Evolutionary conservation across 2,113 vertebrate species (phyloP), one percentile per base, ranked within the genome.

Genomic region (Phylloscopus whistleri): DNA sequence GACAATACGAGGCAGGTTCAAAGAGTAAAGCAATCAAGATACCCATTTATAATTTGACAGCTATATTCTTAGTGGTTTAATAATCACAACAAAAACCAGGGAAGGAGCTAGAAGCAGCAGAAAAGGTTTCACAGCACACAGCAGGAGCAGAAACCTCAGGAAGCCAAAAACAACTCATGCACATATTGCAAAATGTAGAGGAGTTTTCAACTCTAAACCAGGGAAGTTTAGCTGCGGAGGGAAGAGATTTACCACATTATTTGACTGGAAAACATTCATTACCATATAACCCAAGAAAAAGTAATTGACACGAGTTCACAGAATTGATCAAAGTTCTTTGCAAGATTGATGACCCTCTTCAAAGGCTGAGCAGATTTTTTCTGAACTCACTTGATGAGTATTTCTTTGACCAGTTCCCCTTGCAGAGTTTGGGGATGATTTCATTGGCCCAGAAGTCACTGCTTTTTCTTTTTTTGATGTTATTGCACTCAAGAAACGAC

Each of bases 321-420:
- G 52, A 91, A 78, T 0, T 64, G 23, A 60, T 0, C 5, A 78
- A 79, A 87, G 9, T 13, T 11, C 16, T 84, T 74, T 39, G 11
- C 26, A 88, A 33, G 17, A n/a, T 8, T 53, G 49, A 75, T n/a
- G 41, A 44, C 6, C 6, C 7, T 70, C 16, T 35, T 68, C 22
- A 82, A 75, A 80, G 5, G 3, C 24, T 12, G 1, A 72, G 11
- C 5, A 86, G 44, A 21, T 63, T 59, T 95, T 84, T 72, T 78
- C 37, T 58, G 2, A 64, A 48, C 19, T 69, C 11, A 44, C 3
- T 44, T 46, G 3, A 15, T 21, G 1, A 2, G 0, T 11, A 21
- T 26, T 53, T 89, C 62, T 48, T 63, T 22, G 28, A 15, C 9
- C 39, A 46, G 6, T 19, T 48, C 13, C 6, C 12, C 44, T 48